These are phyloP conservation scores for Mythimna ferrago DNA, from an alignment of 2,888 invertebrate species.

Conservation along the genomic window DNA sequence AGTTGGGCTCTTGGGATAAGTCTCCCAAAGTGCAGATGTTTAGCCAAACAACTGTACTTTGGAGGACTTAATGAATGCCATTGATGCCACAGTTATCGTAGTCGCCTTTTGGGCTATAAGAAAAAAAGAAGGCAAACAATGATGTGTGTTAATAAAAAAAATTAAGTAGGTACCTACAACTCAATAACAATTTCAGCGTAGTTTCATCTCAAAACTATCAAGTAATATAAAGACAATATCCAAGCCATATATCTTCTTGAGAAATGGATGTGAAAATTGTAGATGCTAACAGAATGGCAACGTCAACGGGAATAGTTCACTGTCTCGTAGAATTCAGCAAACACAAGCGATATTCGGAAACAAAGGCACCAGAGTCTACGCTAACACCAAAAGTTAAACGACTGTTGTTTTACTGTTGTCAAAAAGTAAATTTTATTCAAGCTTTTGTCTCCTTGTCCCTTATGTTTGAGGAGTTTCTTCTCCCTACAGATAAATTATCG, in stretches of 20 bases:
- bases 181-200: slow-evolving; percentile 35
- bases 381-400: slow-evolving; percentile 82
- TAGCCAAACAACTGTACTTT: too few relatives aligned
- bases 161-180: neutral
- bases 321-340: slow-evolving; percentile 52
- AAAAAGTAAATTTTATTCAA: slow-evolving; percentile 76
- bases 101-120: too few relatives aligned
- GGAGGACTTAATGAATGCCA: too few relatives aligned
- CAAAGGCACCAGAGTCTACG: slow-evolving; percentile 66
- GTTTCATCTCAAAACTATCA: slow-evolving; percentile 52
- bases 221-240: slow-evolving; percentile 60
- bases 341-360: slow-evolving; percentile 62
- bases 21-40: too few relatives aligned
- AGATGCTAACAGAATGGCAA: slow-evolving; percentile 61
- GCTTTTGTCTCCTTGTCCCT: slow-evolving; percentile 67
- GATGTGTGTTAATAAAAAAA: too few relatives aligned
- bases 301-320: slow-evolving; percentile 64
- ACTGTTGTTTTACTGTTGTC: slow-evolving; percentile 80
- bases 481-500: slow-evolving; percentile 70
- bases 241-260: slow-evolving; percentile 68
- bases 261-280: slow-evolving; percentile 67
- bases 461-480: slow-evolving; percentile 68
- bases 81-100: too few relatives aligned
- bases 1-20: too few relatives aligned
- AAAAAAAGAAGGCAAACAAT: too few relatives aligned